phyloP scores from a whole-genome alignment of 2,797 vertebrate genomes.

The Garrulus glandarius region DNA sequence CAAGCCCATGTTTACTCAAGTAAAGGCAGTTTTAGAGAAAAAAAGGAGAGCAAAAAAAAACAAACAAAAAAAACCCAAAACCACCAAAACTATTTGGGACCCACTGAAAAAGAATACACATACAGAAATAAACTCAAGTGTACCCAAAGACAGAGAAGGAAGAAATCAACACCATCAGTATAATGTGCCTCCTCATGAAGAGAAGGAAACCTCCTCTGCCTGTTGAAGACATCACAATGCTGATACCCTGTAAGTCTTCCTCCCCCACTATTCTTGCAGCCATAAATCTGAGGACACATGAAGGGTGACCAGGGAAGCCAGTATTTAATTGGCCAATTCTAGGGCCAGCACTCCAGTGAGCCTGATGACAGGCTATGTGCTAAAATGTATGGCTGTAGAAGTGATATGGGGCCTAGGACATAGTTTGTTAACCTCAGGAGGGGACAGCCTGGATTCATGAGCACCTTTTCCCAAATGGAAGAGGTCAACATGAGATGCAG shows the following conservation, averaged over 20 bases:
- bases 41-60: background rate
- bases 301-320: background rate
- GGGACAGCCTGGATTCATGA: background rate
- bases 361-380: background rate
- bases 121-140: background rate
- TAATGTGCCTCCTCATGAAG: background rate
- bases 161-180: background rate
- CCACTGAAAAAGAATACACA: background rate
- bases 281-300: background rate
- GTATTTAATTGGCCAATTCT: background rate
- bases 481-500: background rate
- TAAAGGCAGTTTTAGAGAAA: background rate
- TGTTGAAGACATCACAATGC: background rate
- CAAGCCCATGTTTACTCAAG: background rate
- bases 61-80: too few species aligned
- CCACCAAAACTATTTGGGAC: background rate
- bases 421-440: background rate
- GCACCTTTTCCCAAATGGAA: background rate
- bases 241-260: background rate
- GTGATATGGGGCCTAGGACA: background rate
- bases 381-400: background rate
- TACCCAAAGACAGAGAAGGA: background rate
- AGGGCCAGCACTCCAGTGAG: background rate
- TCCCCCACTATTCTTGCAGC: background rate
- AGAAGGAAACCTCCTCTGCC: background rate